Conservation (phyloP, 2,888 invertebrate genomes). For the Itoplectis maculator region DNA sequence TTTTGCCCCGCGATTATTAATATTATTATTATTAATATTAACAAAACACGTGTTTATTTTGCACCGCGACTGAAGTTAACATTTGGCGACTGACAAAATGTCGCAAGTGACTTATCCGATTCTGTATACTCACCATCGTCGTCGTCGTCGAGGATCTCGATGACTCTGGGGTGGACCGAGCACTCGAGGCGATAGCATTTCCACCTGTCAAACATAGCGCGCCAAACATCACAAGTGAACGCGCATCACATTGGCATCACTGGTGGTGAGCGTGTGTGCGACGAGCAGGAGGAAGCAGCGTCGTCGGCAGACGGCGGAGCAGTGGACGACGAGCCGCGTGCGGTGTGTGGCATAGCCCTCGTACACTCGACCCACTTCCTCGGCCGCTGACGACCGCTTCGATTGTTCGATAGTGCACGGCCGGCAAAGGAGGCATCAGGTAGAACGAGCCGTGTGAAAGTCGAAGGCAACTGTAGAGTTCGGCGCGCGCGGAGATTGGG, state of each 20-base stretch:
- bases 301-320: neutral
- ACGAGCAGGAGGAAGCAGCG: constrained; percentile 5
- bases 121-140: neutral
- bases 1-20: no score
- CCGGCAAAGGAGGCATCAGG: constrained; percentile 38
- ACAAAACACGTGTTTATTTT: no score
- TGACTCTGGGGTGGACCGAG: constrained; percentile 3
- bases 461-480: neutral
- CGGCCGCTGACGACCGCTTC: constrained; percentile 52
- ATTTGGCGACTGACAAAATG: neutral
- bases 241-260: no score
- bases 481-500: no score
- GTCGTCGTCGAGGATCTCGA: neutral
- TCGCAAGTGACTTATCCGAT: neutral
- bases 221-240: no score
- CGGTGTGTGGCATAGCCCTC: neutral
- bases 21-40: no score
- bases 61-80: no score
- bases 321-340: neutral
- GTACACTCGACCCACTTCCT: constrained; percentile 70
- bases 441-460: neutral
- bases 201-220: no score
- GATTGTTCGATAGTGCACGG: constrained; percentile 72
- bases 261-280: neutral
- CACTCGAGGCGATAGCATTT: no score